A percentile compares a stretch with the other conserved stretches of the same genome.
These are phyloP conservation scores for Caiman crocodilus DNA, from an alignment of 2,797 vertebrate genomes.

Conservation along the genomic window DNA sequence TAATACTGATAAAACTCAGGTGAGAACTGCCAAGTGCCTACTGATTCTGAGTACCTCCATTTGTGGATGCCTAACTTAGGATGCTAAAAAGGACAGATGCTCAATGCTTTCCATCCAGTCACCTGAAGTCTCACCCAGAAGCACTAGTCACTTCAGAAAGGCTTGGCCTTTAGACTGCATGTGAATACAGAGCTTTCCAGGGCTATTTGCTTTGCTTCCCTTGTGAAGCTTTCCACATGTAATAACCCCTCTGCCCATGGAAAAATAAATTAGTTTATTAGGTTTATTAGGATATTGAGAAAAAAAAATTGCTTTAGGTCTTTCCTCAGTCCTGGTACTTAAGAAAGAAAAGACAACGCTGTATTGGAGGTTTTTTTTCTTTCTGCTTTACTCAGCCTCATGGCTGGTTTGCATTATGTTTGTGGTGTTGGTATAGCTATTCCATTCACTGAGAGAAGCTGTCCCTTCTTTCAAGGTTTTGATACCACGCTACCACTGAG, in stretches of 20 bases:
- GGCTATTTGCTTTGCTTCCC: background rate
- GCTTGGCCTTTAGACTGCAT: background rate
- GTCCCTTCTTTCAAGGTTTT: background rate
- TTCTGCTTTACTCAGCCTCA: background rate
- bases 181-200: background rate
- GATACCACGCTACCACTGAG: background rate
- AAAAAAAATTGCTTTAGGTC: background rate
- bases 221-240: background rate
- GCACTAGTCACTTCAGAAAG: background rate
- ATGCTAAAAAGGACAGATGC: background rate
- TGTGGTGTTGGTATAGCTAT: background rate
- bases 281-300: background rate
- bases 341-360: background rate
- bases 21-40: too few species aligned
- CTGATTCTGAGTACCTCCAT: background rate
- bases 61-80: background rate
- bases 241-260: background rate
- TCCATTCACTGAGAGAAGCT: background rate
- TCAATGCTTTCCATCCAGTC: background rate
- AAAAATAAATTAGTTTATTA: background rate
- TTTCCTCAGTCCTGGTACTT: background rate
- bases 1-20: background rate
- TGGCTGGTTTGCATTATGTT: background rate
- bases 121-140: background rate
- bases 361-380: background rate